Evolutionary conservation across 37 sponge, comb jelly and placozoan species (phyloP).

Genomic region (Geodia barretti): DNA sequence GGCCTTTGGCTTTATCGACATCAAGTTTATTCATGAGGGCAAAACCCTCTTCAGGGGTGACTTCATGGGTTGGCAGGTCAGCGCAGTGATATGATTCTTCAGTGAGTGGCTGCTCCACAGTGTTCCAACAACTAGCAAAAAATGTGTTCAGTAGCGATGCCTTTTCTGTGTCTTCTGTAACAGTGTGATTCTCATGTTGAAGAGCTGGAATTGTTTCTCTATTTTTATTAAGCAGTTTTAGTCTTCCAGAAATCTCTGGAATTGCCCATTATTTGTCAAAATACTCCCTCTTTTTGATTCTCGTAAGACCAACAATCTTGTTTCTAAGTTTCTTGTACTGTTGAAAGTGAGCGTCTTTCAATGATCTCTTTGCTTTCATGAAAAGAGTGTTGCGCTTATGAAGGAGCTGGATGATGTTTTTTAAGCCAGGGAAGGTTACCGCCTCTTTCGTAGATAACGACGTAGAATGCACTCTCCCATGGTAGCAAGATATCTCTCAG

Average conservation of each 20-base stretch:
- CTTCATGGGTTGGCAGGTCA: neutral
- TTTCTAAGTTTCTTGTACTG: neutral
- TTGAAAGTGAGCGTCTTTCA: neutral
- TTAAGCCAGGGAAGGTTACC: constrained; percentile 18
- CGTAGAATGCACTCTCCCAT: constrained; percentile 11
- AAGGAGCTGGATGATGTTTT: neutral
- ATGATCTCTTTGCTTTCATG: neutral
- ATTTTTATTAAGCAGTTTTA: neutral
- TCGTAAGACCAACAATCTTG: neutral
- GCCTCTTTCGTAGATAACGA: neutral
- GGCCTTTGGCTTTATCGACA: neutral
- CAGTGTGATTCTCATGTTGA: neutral
- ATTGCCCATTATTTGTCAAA: neutral
- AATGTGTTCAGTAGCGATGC: neutral
- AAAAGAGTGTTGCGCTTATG: neutral
- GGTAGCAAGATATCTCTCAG: neutral
- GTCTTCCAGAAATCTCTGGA: neutral
- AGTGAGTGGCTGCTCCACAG: neutral
- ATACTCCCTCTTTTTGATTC: neutral
- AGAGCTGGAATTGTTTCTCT: neutral
- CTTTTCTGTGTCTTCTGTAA: neutral
- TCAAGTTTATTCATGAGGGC: neutral
- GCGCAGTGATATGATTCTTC: neutral
- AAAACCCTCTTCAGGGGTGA: neutral
- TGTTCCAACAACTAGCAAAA: neutral